These are phyloP conservation scores for Acanthis flammea DNA, from an alignment of 2,797 vertebrate species.

Conservation along the genomic window DNA sequence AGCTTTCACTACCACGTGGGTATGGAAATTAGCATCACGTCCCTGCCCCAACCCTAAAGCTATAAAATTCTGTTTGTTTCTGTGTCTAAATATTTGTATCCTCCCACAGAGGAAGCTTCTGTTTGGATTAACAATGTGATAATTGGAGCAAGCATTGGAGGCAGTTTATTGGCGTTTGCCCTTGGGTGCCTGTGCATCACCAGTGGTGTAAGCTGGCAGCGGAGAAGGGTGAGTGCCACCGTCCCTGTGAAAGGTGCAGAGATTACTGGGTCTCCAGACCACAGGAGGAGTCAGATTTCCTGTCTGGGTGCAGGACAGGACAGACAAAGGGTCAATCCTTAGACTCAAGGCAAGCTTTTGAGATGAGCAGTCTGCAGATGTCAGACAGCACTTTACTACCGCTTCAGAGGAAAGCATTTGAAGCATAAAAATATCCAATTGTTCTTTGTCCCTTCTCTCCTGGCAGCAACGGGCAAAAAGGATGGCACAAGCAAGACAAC, in stretches of 20 bases:
- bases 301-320: not conserved
- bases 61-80: not conserved
- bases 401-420: not conserved
- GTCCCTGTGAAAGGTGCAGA: not conserved
- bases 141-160: not conserved
- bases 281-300: not conserved
- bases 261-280: not conserved
- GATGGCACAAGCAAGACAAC: constrained; percentile 68
- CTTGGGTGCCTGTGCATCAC: not conserved
- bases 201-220: not conserved
- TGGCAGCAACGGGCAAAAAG: constrained; percentile 64
- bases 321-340: not conserved
- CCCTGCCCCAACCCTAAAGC: not conserved
- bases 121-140: not conserved
- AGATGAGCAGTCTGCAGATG: not conserved
- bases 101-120: not conserved
- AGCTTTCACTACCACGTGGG: constrained; percentile 26
- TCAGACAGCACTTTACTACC: not conserved
- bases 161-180: not conserved
- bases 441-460: constrained; percentile 27
- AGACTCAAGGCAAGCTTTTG: not conserved
- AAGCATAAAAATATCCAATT: not conserved
- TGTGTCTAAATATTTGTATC: not conserved
- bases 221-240: constrained; percentile 65
- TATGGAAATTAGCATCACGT: not conserved